Evolutionary conservation across 2,113 vertebrate genomes (phyloP).

Genomic region (Felis chaus): DNA sequence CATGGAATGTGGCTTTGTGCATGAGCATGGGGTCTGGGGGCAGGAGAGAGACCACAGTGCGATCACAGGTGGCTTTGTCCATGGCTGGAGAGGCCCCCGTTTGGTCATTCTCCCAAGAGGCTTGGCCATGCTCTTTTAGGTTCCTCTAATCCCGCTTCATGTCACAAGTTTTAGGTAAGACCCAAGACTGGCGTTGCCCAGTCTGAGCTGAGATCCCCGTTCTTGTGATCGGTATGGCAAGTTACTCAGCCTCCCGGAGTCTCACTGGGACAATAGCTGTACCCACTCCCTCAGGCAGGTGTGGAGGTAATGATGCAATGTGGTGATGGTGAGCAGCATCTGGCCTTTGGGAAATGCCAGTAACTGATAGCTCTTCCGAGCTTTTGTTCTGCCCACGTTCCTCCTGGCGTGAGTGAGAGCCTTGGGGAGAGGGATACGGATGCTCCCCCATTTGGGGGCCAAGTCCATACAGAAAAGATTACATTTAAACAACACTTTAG

Average conservation of each 20-base stretch:
- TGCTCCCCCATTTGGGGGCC: not conserved
- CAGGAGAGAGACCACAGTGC: no score
- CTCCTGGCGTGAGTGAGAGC: not conserved
- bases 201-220: not conserved
- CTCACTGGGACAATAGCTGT: accelerated
- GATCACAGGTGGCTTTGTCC: not conserved
- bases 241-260: not conserved
- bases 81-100: not conserved
- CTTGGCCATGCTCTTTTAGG: not conserved
- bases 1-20: not conserved
- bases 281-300: not conserved
- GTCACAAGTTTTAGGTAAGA: not conserved
- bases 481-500: not conserved
- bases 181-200: accelerated
- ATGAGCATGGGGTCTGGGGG: no score
- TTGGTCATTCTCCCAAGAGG: accelerated
- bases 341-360: accelerated
- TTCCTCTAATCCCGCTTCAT: no score
- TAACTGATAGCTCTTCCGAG: accelerated
- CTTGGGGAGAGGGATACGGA: not conserved
- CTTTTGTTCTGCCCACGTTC: accelerated
- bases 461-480: not conserved
- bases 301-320: not conserved
- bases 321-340: accelerated
- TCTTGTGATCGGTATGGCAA: not conserved